Evolutionary conservation across 2,888 invertebrate species (phyloP).

Genomic region (Embidobia sp.): DNA sequence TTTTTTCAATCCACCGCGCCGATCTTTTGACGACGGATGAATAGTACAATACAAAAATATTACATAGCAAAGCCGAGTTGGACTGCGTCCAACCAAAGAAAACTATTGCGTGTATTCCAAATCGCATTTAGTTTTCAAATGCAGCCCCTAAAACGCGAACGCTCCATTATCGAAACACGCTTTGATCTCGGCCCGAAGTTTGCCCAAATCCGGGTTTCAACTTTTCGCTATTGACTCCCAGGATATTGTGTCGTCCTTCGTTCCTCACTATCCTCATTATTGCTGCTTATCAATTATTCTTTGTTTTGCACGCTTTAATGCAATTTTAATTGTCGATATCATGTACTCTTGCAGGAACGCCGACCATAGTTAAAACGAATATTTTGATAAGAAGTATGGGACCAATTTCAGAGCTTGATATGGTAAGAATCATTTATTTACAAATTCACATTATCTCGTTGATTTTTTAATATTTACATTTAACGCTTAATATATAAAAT

Average conservation of each 20-base stretch:
- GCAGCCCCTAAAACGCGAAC: constrained; percentile 32
- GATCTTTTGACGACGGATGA: constrained; percentile 51
- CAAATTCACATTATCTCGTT: background rate
- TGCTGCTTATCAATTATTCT: constrained; percentile 22
- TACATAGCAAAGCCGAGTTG: constrained; percentile 54
- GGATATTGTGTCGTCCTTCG: constrained; percentile 4
- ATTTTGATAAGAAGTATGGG: constrained; percentile 96
- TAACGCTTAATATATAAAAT: too few relatives aligned
- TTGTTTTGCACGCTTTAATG: constrained; percentile 6
- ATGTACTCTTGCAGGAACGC: constrained; percentile 84
- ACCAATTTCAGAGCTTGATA: constrained; percentile 93
- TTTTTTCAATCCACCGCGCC: constrained; percentile 50
- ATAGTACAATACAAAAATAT: constrained; percentile 53
- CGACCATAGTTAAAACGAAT: constrained; percentile 93
- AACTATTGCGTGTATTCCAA: constrained; percentile 51
- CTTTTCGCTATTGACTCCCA: constrained; percentile 6
- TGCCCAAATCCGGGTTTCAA: constrained; percentile 9
- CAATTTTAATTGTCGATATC: background rate
- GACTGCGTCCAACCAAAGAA: constrained; percentile 52
- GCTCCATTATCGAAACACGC: constrained; percentile 50
- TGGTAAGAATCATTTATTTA: constrained; percentile 83
- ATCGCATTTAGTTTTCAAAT: constrained; percentile 56
- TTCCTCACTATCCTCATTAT: constrained; percentile 10
- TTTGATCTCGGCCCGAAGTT: constrained; percentile 42
- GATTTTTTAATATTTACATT: constrained; percentile 3